phyloP scores from a whole-genome alignment of 2,113 vertebrate species.

The Etheostoma cragini region DNA sequence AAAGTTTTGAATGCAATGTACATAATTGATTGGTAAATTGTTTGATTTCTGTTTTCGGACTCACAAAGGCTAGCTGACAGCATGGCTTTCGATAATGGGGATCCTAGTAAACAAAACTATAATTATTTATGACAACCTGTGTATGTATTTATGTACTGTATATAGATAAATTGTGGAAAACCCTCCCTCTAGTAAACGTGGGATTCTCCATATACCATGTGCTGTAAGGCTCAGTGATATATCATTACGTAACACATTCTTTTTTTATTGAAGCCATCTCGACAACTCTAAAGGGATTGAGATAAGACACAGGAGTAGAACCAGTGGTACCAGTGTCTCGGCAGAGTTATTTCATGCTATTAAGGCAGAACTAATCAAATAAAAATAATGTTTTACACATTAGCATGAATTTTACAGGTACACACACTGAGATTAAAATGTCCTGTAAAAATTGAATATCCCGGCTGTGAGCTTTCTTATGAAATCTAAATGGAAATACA shows the following conservation, averaged over 20 bases:
- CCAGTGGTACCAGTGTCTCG: slow-evolving; percentile 20
- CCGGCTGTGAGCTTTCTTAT: background rate
- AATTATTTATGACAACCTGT: slow-evolving; percentile 28
- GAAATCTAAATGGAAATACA: background rate
- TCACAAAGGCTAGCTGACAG: too few relatives aligned
- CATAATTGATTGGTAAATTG: too few relatives aligned
- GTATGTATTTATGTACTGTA: background rate
- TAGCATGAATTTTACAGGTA: background rate
- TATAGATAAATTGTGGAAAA: background rate
- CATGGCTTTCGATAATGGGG: too few relatives aligned
- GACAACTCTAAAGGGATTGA: slow-evolving; percentile 2
- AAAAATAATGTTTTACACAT: background rate
- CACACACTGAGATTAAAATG: background rate
- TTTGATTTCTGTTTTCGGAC: too few relatives aligned
- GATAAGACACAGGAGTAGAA: slow-evolving; percentile 24
- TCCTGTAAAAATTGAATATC: background rate
- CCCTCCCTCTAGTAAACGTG: background rate
- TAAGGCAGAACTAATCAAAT: background rate
- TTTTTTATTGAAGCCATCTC: background rate
- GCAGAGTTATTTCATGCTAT: background rate
- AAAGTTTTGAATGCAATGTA: too few relatives aligned
- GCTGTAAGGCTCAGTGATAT: slow-evolving; percentile 10
- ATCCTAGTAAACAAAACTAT: too few relatives aligned
- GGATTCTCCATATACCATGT: background rate
- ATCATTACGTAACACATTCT: background rate